These are phyloP conservation scores for Glandiceps talaboti DNA, from an alignment of 53 echinoderm and acorn worm species.

Conservation along the genomic window DNA sequence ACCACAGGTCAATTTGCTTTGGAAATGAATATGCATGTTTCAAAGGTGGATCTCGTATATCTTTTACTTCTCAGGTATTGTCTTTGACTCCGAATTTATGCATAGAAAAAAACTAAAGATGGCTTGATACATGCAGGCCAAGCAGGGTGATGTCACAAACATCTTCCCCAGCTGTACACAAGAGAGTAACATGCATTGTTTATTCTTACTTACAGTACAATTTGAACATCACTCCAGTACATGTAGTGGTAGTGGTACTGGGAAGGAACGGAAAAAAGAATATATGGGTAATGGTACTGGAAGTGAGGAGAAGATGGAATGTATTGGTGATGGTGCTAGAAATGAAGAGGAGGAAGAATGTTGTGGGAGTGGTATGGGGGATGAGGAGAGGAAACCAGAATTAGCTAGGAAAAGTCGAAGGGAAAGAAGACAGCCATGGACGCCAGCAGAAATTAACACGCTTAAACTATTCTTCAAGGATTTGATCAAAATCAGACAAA, in stretches of 20 bases:
- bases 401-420: not conserved
- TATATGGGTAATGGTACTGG: not conserved
- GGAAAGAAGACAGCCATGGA: not conserved
- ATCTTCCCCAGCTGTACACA: not conserved
- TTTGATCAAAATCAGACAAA: not conserved
- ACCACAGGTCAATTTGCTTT: too few relatives aligned
- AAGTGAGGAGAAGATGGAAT: constrained; percentile 9
- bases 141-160: not conserved
- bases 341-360: not conserved
- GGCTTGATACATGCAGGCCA: too few relatives aligned
- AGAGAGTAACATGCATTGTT: not conserved
- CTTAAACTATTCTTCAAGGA: not conserved
- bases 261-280: not conserved
- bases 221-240: constrained; percentile 10
- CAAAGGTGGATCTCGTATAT: too few relatives aligned
- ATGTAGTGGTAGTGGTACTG: constrained; percentile 6
- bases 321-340: not conserved
- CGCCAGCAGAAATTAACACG: not conserved
- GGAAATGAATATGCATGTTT: too few relatives aligned
- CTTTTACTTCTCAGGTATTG: too few relatives aligned
- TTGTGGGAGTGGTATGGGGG: not conserved
- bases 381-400: not conserved
- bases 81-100: too few relatives aligned
- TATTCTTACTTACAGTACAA: not conserved
- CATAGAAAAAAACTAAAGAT: too few relatives aligned